These are phyloP conservation scores for Scarus forsteni DNA, from an alignment of 2,797 vertebrate genomes.

Conservation along the genomic window DNA sequence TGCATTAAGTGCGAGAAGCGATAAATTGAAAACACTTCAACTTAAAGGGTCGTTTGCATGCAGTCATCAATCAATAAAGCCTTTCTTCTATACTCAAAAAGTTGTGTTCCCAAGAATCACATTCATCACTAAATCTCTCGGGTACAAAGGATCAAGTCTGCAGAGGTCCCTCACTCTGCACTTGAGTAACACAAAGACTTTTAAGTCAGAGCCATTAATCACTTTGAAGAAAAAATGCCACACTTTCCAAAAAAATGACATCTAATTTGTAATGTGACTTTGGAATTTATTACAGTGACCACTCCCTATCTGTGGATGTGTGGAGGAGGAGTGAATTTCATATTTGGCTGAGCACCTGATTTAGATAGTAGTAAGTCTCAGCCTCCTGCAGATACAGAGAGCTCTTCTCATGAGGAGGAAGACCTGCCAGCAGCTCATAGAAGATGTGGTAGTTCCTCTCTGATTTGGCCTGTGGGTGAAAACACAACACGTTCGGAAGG, in stretches of 20 bases:
- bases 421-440: constrained; percentile 96
- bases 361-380: constrained; percentile 97
- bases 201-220: constrained; percentile 42
- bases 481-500: constrained; percentile 10
- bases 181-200: constrained; percentile 8
- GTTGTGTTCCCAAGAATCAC: neutral
- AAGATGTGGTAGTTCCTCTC: constrained; percentile 99
- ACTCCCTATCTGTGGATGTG: constrained; percentile 30
- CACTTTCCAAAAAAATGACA: constrained; percentile 37
- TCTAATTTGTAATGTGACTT: constrained; percentile 50
- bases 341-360: constrained; percentile 86
- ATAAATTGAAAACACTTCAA: no score
- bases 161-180: constrained; percentile 1
- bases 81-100: neutral
- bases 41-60: neutral
- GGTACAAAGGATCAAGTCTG: neutral
- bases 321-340: neutral
- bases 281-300: constrained; percentile 47
- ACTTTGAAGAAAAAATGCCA: constrained; percentile 40
- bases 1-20: neutral
- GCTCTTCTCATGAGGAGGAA: constrained; percentile 88
- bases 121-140: constrained; percentile 5
- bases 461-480: constrained; percentile 88
- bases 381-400: constrained; percentile 93
- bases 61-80: neutral